These are phyloP conservation scores for Malthinus seriepunctatus DNA, from an alignment of 2,888 invertebrate species.

Conservation along the genomic window DNA sequence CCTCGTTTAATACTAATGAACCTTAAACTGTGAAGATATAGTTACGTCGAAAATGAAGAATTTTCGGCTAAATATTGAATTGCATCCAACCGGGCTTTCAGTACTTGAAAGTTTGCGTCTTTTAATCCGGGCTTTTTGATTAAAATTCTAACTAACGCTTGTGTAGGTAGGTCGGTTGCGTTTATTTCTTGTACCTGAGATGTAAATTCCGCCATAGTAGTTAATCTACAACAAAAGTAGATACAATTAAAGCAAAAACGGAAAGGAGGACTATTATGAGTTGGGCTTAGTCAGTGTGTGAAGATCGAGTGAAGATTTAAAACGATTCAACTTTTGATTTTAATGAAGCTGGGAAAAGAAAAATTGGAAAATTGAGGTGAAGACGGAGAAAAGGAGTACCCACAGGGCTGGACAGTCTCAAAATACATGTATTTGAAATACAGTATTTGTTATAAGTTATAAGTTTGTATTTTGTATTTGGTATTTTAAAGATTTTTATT, in stretches of 20 bases:
- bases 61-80: slow-evolving; percentile 79
- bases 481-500: no score
- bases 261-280: no score
- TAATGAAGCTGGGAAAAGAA: no score
- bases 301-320: no score
- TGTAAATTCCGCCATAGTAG: slow-evolving; percentile 73
- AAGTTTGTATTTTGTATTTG: no score
- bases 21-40: not conserved
- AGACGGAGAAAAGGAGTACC: no score
- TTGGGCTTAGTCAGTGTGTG: no score
- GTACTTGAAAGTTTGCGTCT: slow-evolving; percentile 90
- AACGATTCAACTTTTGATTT: no score
- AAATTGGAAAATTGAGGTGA: no score
- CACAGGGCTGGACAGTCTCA: no score
- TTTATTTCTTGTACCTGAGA: slow-evolving; percentile 66
- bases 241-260: not conserved
- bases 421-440: no score
- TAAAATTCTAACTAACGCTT: slow-evolving; percentile 73
- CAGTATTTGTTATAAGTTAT: no score
- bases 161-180: slow-evolving; percentile 67
- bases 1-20: not conserved
- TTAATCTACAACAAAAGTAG: slow-evolving; percentile 57
- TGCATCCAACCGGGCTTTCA: slow-evolving; percentile 80
- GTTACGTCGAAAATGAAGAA: slow-evolving; percentile 69
- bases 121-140: slow-evolving; percentile 85